A percentile compares a stretch with the other conserved stretches of the same genome.
phyloP scores from a whole-genome alignment of 2,888 invertebrate genomes.

The Brenthis ino region DNA sequence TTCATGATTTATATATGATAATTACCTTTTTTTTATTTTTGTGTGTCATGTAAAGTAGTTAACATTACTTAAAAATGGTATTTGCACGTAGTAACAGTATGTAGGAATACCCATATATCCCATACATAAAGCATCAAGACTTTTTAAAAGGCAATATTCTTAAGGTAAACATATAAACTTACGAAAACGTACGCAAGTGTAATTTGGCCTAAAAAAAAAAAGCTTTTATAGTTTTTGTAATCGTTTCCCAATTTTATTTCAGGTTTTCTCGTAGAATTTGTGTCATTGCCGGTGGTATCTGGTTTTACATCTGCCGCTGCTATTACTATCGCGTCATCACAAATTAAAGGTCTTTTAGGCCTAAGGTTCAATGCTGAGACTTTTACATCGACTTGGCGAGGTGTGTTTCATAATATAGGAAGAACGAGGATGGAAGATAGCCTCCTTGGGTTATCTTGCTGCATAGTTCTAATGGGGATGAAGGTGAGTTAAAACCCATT shows the following conservation, averaged over 20 bases:
- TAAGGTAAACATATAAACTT: too few species aligned
- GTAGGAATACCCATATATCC: too few species aligned
- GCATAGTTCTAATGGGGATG: slow-evolving; percentile 82
- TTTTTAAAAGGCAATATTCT: too few species aligned
- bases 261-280: slow-evolving; percentile 89
- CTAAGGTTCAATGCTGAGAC: slow-evolving; percentile 83
- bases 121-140: too few species aligned
- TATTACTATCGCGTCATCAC: slow-evolving; percentile 87
- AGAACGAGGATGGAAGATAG: slow-evolving; percentile 83
- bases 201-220: too few species aligned
- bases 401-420: slow-evolving; percentile 78
- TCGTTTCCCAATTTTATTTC: slow-evolving; percentile 41
- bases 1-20: too few species aligned
- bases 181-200: too few species aligned
- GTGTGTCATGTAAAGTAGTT: too few species aligned
- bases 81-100: too few species aligned
- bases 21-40: too few species aligned
- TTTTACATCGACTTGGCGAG: slow-evolving; percentile 83
- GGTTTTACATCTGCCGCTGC: slow-evolving; percentile 91
- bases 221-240: too few species aligned
- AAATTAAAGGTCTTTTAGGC: slow-evolving; percentile 86
- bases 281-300: slow-evolving; percentile 88
- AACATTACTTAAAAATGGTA: too few species aligned
- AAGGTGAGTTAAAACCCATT: slow-evolving; percentile 71
- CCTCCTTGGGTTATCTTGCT: slow-evolving; percentile 84